Evolutionary conservation across 2,888 invertebrate species (phyloP).

Genomic region (Nomada hirtipes): DNA sequence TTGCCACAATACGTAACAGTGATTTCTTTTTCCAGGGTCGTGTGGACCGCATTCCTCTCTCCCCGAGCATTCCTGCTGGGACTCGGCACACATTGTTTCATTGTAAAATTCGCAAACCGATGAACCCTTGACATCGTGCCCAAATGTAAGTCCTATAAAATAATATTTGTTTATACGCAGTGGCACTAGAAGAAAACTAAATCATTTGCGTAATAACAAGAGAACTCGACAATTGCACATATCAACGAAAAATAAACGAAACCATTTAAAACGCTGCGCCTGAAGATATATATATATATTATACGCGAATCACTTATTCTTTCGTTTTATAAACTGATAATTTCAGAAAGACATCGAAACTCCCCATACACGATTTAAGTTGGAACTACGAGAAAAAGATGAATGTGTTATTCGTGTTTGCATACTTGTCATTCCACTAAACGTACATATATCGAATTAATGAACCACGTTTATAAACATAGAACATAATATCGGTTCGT

Average conservation of each 20-base stretch:
- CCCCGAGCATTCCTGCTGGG: conserved; percentile 84
- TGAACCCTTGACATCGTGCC: conserved; percentile 83
- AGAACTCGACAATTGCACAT: background rate
- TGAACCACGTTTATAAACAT: conserved; percentile 36
- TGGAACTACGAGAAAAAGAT: background rate
- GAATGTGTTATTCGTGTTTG: background rate
- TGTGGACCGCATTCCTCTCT: conserved; percentile 88
- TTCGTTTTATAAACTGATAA: background rate
- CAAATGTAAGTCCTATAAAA: conserved; percentile 71
- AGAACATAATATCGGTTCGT: conserved; percentile 30
- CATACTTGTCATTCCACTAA: background rate
- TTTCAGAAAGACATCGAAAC: background rate
- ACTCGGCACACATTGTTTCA: conserved; percentile 85
- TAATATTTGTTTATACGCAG: background rate
- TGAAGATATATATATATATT: background rate
- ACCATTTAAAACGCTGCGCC: background rate
- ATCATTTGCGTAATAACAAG: background rate
- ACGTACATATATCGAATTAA: conserved; percentile 3
- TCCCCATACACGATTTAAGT: background rate
- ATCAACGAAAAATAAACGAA: background rate
- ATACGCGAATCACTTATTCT: background rate
- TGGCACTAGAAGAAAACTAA: background rate
- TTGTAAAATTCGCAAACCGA: conserved; percentile 90
- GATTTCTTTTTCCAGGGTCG: conserved; percentile 90
- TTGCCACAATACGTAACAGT: conserved; percentile 94